Evolutionary conservation across 2,113 vertebrate species (phyloP).

Genomic region (Rousettus leschenaultii): DNA sequence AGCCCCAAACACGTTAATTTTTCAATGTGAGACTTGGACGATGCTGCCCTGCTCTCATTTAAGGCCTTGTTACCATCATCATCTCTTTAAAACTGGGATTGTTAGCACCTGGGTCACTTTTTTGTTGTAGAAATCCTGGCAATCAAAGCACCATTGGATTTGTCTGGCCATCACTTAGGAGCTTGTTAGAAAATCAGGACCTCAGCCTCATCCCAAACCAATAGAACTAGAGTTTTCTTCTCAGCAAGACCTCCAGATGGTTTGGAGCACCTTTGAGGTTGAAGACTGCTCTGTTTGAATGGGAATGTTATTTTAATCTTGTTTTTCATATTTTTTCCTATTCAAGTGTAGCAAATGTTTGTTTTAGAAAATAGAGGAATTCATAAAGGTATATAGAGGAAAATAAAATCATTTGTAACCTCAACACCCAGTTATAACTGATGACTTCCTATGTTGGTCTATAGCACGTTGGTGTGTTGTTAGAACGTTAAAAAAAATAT

Average conservation of each 20-base stretch:
- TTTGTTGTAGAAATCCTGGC: neutral
- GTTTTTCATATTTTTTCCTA: neutral
- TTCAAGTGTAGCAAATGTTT: neutral
- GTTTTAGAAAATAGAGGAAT: neutral
- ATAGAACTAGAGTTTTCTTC: neutral
- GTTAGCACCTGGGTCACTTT: neutral
- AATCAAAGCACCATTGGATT: neutral
- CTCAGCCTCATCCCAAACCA: neutral
- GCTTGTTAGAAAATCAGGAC: neutral
- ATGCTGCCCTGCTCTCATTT: neutral
- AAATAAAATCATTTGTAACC: neutral
- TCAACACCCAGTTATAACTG: neutral
- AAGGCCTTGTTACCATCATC: neutral
- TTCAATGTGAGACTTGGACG: neutral
- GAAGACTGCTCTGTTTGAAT: neutral
- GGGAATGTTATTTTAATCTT: neutral
- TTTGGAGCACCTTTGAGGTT: neutral
- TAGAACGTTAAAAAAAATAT: neutral
- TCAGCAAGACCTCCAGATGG: neutral
- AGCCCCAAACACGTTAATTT: constrained; percentile 61
- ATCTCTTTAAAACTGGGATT: neutral
- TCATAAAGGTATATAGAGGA: neutral
- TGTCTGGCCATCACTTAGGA: neutral
- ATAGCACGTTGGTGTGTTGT: neutral
- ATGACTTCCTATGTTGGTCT: neutral